These are phyloP conservation scores for Nephila pilipes DNA, from an alignment of 1,140 invertebrate species.

Conservation along the genomic window DNA sequence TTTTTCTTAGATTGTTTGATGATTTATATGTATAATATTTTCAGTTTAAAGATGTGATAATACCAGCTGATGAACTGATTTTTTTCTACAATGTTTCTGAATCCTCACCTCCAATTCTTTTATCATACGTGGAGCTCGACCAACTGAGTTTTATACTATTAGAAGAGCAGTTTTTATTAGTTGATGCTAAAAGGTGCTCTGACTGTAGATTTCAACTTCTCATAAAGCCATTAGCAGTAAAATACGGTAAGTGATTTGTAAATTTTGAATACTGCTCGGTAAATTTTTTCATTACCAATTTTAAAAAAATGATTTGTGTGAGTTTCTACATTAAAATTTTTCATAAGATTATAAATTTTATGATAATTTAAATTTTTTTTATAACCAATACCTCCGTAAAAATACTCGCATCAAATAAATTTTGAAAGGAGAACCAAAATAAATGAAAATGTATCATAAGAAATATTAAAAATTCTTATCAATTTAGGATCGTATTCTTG, in stretches of 20 bases:
- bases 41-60: conserved; percentile 34
- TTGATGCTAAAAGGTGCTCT: conserved; percentile 55
- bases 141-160: conserved; percentile 31
- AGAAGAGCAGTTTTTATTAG: conserved; percentile 44
- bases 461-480: too few relatives aligned
- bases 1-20: too few relatives aligned
- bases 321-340: too few relatives aligned
- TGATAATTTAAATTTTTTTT: too few relatives aligned
- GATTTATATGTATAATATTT: background rate
- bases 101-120: background rate
- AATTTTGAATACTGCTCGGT: background rate
- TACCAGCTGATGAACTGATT: conserved; percentile 32
- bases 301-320: too few relatives aligned
- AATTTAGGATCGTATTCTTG: too few relatives aligned
- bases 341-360: too few relatives aligned
- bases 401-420: too few relatives aligned
- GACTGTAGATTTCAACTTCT: conserved; percentile 46
- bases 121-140: background rate
- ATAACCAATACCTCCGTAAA: too few relatives aligned
- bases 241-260: conserved; percentile 38
- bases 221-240: conserved; percentile 24
- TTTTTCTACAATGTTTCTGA: conserved; percentile 48
- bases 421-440: too few relatives aligned
- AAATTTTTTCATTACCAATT: too few relatives aligned
- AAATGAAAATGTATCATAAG: too few relatives aligned